Percentiles rank a stretch among this genome's conserved stretches.
These are phyloP conservation scores for Haliclystus octoradiatus DNA, from an alignment of 30 jellyfish, hydroid and myxozoan genomes.

Conservation along the genomic window DNA sequence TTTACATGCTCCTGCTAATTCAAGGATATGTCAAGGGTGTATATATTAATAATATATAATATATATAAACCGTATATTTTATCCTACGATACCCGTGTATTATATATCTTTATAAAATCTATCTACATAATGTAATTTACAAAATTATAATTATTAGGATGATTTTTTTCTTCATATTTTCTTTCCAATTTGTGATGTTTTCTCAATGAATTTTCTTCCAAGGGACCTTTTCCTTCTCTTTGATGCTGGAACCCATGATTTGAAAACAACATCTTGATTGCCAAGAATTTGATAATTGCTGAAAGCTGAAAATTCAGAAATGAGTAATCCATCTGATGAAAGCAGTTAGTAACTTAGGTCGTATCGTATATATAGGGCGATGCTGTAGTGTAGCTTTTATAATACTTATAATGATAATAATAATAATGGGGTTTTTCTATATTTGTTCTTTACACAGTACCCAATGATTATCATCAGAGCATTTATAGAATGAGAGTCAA, in stretches of 20 bases:
- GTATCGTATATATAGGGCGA: not conserved
- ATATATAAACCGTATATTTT: no score
- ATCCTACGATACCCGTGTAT: no score
- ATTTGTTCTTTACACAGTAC: no score
- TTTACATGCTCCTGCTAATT: no score
- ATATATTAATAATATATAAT: no score
- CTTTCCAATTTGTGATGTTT: not conserved
- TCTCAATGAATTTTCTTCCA: not conserved
- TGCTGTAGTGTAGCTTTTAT: no score
- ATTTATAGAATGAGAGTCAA: no score
- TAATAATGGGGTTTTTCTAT: no score
- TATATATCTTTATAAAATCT: no score
- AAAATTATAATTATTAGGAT: not conserved
- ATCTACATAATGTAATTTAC: not conserved
- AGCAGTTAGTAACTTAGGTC: not conserved
- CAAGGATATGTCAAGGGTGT: no score
- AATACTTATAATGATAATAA: no score
- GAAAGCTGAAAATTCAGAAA: constrained; percentile 18
- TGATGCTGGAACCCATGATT: constrained; percentile 31
- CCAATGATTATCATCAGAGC: no score
- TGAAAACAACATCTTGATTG: constrained; percentile 36
- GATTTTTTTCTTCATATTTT: not conserved
- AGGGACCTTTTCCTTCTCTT: constrained; percentile 20
- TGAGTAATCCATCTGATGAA: not conserved
- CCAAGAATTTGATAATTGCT: constrained; percentile 30